A percentile compares a stretch with the other conserved stretches of the same genome.
phyloP scores from a whole-genome alignment of 2,888 invertebrate species.

The Steinernema hermaphroditum region DNA sequence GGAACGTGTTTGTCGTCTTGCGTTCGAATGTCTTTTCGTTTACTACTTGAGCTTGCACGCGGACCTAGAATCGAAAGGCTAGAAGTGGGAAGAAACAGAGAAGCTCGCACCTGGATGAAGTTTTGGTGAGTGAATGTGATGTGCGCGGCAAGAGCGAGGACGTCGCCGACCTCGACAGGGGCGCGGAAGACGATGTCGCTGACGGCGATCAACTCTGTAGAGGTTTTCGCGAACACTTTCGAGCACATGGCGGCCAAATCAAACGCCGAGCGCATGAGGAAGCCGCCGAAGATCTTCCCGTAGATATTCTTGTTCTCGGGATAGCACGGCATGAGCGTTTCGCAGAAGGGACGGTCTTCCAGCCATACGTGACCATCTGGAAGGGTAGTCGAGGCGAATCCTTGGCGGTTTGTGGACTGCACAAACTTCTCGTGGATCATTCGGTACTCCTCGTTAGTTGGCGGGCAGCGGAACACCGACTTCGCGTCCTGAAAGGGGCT shows the following conservation, averaged over 20 bases:
- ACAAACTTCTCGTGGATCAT: conserved; percentile 1
- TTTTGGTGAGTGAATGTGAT: conserved; percentile 67
- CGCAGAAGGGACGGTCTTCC: background rate
- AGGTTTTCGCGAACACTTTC: background rate
- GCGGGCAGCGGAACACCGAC: background rate
- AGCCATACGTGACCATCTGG: background rate
- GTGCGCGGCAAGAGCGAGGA: conserved; percentile 75
- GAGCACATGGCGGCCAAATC: background rate
- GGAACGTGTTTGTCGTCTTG: conserved; percentile 76
- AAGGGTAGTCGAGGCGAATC: background rate
- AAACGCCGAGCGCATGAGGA: background rate
- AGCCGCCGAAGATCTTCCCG: conserved; percentile 14
- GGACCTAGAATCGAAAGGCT: conserved; percentile 74
- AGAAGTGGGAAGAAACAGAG: too few relatives aligned
- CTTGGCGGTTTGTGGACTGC: background rate
- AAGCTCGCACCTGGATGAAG: conserved; percentile 65
- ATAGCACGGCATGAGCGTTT: background rate
- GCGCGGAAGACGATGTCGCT: conserved; percentile 77
- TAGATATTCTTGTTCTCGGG: conserved; percentile 12
- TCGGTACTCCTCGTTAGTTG: background rate
- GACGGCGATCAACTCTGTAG: conserved; percentile 73
- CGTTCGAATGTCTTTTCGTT: conserved; percentile 72
- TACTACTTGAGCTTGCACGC: conserved; percentile 75
- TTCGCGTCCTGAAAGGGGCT: background rate
- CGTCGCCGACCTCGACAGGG: conserved; percentile 76